phyloP scores from a whole-genome alignment of 2,888 invertebrate genomes.

The Caenorhabditis auriculariae region DNA sequence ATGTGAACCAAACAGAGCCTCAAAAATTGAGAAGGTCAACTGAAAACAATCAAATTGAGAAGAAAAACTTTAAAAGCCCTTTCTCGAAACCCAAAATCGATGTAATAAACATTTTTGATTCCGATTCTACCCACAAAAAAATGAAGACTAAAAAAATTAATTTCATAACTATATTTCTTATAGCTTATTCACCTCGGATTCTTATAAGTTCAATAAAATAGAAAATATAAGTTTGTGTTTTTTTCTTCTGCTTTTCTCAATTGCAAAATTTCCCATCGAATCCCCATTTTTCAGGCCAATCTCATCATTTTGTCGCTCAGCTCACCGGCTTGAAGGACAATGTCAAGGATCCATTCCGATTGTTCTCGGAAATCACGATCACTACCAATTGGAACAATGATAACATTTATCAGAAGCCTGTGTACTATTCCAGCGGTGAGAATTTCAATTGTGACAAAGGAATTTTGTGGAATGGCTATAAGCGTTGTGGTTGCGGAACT shows the following conservation, averaged over 20 bases:
- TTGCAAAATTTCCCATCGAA: no score
- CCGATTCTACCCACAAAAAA: no score
- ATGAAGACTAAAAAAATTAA: no score
- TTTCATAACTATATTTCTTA: no score
- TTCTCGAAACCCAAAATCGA: no score
- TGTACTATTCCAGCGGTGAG: constrained; percentile 48
- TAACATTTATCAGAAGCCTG: constrained; percentile 31
- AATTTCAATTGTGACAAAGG: neutral
- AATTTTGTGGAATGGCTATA: no score
- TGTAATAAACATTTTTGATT: no score
- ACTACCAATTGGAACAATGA: constrained; percentile 34
- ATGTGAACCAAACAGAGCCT: no score
- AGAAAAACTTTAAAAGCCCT: neutral
- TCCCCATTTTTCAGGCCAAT: constrained; percentile 28
- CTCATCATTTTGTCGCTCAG: constrained; percentile 45
- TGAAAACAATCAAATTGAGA: constrained; percentile 11
- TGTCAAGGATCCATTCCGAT: constrained; percentile 44
- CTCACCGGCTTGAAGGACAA: constrained; percentile 41
- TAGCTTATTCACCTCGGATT: no score
- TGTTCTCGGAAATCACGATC: constrained; percentile 52
- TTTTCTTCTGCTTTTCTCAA: neutral
- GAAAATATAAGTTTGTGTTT: neutral
- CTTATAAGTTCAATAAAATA: no score
- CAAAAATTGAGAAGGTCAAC: no score
- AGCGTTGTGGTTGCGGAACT: no score